Evolutionary conservation across 2,888 invertebrate genomes (phyloP).

Genomic region (Epinotia nisella): DNA sequence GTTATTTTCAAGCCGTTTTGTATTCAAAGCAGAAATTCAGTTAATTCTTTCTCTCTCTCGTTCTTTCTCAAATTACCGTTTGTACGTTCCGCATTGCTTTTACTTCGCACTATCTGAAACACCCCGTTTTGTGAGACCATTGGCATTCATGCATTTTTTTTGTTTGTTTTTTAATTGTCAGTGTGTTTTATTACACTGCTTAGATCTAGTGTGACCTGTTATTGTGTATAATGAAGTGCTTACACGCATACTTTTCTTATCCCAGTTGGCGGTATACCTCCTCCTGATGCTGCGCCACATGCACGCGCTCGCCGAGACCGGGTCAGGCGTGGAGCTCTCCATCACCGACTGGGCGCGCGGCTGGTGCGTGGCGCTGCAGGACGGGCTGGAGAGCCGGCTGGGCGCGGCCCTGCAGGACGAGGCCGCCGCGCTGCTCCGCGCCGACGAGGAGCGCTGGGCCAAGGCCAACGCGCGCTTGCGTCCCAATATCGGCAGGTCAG

Average conservation of each 20-base stretch:
- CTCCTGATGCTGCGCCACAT: conserved; percentile 66
- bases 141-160: too few species aligned
- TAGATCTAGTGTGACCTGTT: too few species aligned
- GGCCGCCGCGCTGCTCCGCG: conserved; percentile 61
- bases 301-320: conserved; percentile 61
- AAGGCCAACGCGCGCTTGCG: conserved; percentile 47
- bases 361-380: conserved; percentile 74
- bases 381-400: conserved; percentile 60
- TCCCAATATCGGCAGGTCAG: conserved; percentile 57
- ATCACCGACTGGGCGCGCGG: conserved; percentile 79
- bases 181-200: too few species aligned
- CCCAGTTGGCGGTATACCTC: conserved; percentile 74
- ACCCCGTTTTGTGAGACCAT: too few species aligned
- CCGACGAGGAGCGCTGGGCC: conserved; percentile 63
- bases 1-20: too few species aligned
- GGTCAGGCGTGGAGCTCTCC: conserved; percentile 62
- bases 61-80: too few species aligned
- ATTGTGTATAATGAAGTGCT: too few species aligned
- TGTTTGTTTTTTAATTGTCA: too few species aligned
- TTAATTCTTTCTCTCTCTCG: too few species aligned
- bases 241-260: not conserved
- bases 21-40: too few species aligned
- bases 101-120: too few species aligned
- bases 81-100: too few species aligned
- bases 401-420: conserved; percentile 59